Evolutionary conservation across 2,113 vertebrate genomes (phyloP).

Genomic region (Sander vitreus): DNA sequence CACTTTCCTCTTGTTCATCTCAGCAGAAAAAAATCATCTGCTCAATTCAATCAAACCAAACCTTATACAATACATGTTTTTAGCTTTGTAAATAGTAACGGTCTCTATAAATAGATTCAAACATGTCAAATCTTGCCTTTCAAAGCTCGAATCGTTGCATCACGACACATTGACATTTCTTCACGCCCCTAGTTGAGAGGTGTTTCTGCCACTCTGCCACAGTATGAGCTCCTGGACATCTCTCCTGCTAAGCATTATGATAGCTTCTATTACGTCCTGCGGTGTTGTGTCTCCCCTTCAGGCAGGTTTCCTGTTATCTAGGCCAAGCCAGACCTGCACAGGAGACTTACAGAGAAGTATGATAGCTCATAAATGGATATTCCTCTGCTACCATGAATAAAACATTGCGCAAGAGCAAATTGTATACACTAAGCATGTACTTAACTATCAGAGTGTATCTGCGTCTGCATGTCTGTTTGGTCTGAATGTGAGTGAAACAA

Average conservation of each 20-base stretch:
- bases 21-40: background rate
- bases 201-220: conserved; percentile 58
- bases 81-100: background rate
- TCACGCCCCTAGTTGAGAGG: conserved; percentile 46
- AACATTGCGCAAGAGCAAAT: conserved; percentile 67
- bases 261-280: conserved; percentile 78
- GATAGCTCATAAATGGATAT: conserved; percentile 74
- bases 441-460: conserved; percentile 2
- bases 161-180: conserved; percentile 7
- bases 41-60: background rate
- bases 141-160: conserved; percentile 11
- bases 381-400: conserved; percentile 77
- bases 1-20: background rate
- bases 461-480: background rate
- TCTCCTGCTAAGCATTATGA: conserved; percentile 78
- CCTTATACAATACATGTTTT: background rate
- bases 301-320: conserved; percentile 80
- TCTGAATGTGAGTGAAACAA: background rate
- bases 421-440: conserved; percentile 50
- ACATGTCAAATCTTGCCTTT: background rate
- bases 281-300: conserved; percentile 76
- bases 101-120: background rate
- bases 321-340: conserved; percentile 72
- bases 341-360: conserved; percentile 70
- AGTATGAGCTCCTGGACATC: conserved; percentile 63